These are phyloP conservation scores for Pempheris klunzingeri DNA, from an alignment of 2,797 vertebrate genomes.

Conservation along the genomic window DNA sequence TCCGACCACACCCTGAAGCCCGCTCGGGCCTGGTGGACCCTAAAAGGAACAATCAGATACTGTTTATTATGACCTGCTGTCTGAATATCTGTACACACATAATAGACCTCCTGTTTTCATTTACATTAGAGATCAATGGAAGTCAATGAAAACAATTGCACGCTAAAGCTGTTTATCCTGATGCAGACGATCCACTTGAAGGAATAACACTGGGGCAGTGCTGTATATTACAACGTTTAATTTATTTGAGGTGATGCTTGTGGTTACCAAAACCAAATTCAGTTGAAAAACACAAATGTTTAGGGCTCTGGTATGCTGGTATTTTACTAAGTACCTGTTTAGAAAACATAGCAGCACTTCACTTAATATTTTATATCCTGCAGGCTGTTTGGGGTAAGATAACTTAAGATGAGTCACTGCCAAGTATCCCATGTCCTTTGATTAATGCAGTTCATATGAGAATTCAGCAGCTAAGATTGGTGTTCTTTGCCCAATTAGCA, in stretches of 20 bases:
- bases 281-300: slow-evolving; percentile 15
- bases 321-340: slow-evolving; percentile 18
- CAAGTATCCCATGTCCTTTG: slow-evolving; percentile 15
- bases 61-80: not conserved
- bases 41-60: slow-evolving; percentile 59
- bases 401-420: slow-evolving; percentile 31
- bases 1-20: slow-evolving; percentile 96
- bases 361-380: slow-evolving; percentile 43
- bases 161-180: not conserved
- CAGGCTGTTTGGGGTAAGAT: slow-evolving; percentile 22
- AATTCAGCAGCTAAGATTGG: slow-evolving; percentile 34
- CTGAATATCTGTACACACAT: not conserved
- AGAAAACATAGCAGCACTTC: slow-evolving; percentile 37
- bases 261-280: slow-evolving; percentile 14
- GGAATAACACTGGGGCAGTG: not conserved
- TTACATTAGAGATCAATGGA: not conserved
- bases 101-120: not conserved
- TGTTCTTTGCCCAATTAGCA: slow-evolving; percentile 23
- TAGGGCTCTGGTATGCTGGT: not conserved
- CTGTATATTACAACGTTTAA: not conserved
- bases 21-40: slow-evolving; percentile 94
- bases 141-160: not conserved
- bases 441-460: slow-evolving; percentile 42
- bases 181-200: not conserved
- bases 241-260: not conserved